Evolutionary conservation across 30 jellyfish, hydroid and myxozoan species (phyloP).

Genomic region (Nemopilema nomurai): DNA sequence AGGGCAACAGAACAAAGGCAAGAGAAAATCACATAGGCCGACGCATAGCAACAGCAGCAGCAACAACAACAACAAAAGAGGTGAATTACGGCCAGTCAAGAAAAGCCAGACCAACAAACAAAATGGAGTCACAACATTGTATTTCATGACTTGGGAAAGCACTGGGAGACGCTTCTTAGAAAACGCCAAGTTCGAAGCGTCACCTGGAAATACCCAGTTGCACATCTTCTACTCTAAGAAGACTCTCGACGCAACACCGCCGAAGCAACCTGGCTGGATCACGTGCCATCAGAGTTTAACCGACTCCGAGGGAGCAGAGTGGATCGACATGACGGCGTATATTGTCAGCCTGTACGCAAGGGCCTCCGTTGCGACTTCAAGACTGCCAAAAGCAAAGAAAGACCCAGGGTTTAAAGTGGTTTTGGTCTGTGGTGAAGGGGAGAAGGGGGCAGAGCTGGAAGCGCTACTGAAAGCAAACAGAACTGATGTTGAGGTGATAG

Average conservation of each 20-base stretch:
- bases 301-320: slow-evolving; percentile 69
- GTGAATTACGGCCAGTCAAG: neutral
- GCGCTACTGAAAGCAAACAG: slow-evolving; percentile 82
- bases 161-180: slow-evolving; percentile 35
- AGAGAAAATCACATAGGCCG: neutral
- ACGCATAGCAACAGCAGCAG: neutral
- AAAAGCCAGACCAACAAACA: neutral
- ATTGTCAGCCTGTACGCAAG: slow-evolving; percentile 78
- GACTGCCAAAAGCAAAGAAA: slow-evolving; percentile 1
- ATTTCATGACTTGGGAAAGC: slow-evolving; percentile 56
- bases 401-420: slow-evolving; percentile 39
- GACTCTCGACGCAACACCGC: slow-evolving; percentile 37
- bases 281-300: slow-evolving; percentile 85
- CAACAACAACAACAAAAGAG: neutral
- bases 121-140: neutral
- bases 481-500: slow-evolving; percentile 43
- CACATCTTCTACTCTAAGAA: slow-evolving; percentile 53
- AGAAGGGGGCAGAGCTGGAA: slow-evolving; percentile 57
- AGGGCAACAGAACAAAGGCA: neutral
- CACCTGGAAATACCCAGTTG: slow-evolving; percentile 28
- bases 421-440: slow-evolving; percentile 66
- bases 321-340: slow-evolving; percentile 85
- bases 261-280: slow-evolving; percentile 43
- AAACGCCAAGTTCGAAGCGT: slow-evolving; percentile 5
- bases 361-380: slow-evolving; percentile 29